phyloP scores from a whole-genome alignment of 2,888 invertebrate genomes.

The Dendrolimus houi region DNA sequence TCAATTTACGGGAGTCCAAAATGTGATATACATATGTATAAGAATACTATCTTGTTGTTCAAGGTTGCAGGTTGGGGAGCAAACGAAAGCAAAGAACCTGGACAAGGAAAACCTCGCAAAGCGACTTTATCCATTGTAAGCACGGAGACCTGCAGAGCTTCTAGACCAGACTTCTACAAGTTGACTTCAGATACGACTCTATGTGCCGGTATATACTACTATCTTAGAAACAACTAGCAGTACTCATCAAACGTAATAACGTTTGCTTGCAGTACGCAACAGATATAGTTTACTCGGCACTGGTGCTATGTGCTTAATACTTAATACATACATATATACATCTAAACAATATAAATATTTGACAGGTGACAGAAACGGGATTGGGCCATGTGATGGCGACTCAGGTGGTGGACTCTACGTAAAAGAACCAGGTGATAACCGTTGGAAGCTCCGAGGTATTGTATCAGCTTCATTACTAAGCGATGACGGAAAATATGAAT shows the following conservation, averaged over 20 bases:
- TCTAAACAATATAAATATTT: slow-evolving; percentile 5
- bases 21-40: no score
- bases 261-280: no score
- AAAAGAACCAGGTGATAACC: slow-evolving; percentile 31
- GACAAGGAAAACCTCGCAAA: slow-evolving; percentile 68
- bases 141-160: slow-evolving; percentile 71
- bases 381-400: slow-evolving; percentile 76
- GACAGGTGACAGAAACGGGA: slow-evolving; percentile 61
- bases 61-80: slow-evolving; percentile 78
- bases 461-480: slow-evolving; percentile 60
- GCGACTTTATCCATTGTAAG: slow-evolving; percentile 72
- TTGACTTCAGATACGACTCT: slow-evolving; percentile 74
- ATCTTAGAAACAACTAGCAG: no score
- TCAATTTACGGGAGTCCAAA: no score
- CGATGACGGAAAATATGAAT: slow-evolving; percentile 51
- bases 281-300: no score
- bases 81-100: slow-evolving; percentile 55
- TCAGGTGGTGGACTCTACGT: slow-evolving; percentile 77
- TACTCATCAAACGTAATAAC: no score
- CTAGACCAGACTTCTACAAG: slow-evolving; percentile 58
- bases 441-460: slow-evolving; percentile 66
- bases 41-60: not conserved
- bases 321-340: no score
- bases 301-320: no score
- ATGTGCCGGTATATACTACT: slow-evolving; percentile 71